Evolutionary conservation across 2,113 vertebrate species (phyloP), one percentile per base, ranked within the genome.

Genomic region (Chaetorhynchus papuensis): DNA sequence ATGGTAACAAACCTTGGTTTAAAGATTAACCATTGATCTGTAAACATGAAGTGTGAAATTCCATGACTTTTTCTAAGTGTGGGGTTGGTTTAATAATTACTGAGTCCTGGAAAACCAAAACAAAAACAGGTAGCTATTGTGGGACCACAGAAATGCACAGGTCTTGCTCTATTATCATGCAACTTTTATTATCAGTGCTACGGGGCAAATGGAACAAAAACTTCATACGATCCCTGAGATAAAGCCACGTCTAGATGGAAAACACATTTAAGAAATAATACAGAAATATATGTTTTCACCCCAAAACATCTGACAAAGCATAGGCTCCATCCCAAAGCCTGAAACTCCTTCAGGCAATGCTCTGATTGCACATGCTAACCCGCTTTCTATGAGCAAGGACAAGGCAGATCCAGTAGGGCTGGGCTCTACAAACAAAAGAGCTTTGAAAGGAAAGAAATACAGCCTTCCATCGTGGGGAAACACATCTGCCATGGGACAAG

Each of bases 11-110:
- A 81, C 37, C 28, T 64, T 42, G 15, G 37, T 59, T 75, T 82
- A 60, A 87, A 82, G 72, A 82, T 71, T 65, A 92, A 91, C n/a
- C 69, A 82, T 75, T 21, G 23, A 56, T 84, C 61, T 79, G n/a
- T 41, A 91, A 82, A 94, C 23, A 75, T 17, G 13, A 68, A 45
- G 14, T 35, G 28, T 31, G 35, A 76, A 93, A 87, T 61, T 49
- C 31, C 45, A 28, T 50, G 2, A 69, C 54, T 82, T 96, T 56
- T 93, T 91, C 8, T 33, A 91, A 61, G 41, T 10, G 13, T 85
- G 44, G 82, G 26, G 19, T 16, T 82, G 66, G 37, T 70, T 90
- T 86, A 63, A 68, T 84, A 82, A 53, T 84, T 53, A 89, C 53
- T 24, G 31, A 49, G n/a, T 26, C 23, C 26, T 52, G 65, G 30